Base-by-base conservation (phyloP, 2,113 vertebrate genomes). In the Sprattus sprattus region DNA sequence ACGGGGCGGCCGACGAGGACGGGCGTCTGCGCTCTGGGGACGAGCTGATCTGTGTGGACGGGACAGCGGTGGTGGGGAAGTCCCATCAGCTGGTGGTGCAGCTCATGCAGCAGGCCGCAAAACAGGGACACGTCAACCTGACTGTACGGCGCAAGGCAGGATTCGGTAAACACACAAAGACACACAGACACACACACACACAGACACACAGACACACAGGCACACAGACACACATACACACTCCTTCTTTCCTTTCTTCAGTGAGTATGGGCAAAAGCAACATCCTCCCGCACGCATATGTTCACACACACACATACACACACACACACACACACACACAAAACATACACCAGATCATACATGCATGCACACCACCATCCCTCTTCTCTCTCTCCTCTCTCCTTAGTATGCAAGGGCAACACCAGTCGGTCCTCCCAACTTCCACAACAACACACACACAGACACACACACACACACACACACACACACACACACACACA, bases 81-180 rank as follows among this genome's bases (percentile, higher is more conserved):
- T 99, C 98, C 0, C 98, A 99, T 93, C 98, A 99, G 91, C 97
- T 99, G 83, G 98, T 99, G 81, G 98, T 99, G 89, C 98, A 99
- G 86, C 96, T 99, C 85, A 99, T 99, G 98, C 98, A 99, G 89
- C 98, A 99, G 93, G 98, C 98, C 0, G 98, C 98, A 92, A 99
- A 99, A 83, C 97, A 99, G 92, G 98, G 97, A 81, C 98, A 99
- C 0, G 98, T 99, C 92, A 99, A 99, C 89, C 96, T 99, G 91
- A 99, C 97, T 0, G 97, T 99, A 89, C 95, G 98, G 85, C 98
- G 98, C 87, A 99, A 99, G 95, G 94, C 96, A n/a, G 96, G 97
- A 89, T 98, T 96, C 83, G 94, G 96, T 91, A 97, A 97, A 22
- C 28, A 32, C 28, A 67, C 64, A 32, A 25, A 20, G 75, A 45